Evolutionary conservation across 2,113 vertebrate genomes (phyloP).

Genomic region (Nansenia antarctica): DNA sequence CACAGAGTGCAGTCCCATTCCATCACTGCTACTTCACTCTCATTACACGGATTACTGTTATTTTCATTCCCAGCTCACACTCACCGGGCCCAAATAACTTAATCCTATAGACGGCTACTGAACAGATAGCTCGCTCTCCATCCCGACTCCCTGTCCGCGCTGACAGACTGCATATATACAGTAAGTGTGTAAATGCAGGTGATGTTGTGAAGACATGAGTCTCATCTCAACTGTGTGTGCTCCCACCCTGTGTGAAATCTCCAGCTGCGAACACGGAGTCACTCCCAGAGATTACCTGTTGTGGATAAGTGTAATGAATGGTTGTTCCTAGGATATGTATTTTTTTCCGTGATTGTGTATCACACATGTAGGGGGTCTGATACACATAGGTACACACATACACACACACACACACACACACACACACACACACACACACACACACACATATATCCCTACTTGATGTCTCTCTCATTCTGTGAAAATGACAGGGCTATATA

Average conservation of each 20-base stretch:
- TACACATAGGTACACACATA: neutral
- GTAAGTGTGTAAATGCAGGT: neutral
- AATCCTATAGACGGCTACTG: slow-evolving; percentile 19
- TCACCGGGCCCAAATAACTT: slow-evolving; percentile 19
- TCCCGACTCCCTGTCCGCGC: slow-evolving; percentile 39
- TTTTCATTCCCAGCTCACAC: slow-evolving; percentile 4
- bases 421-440: neutral
- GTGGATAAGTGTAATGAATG: slow-evolving; percentile 37
- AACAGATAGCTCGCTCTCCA: slow-evolving; percentile 52
- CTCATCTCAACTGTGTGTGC: slow-evolving; percentile 24
- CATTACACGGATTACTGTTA: slow-evolving; percentile 42
- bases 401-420: neutral
- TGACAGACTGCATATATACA: neutral
- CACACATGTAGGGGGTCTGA: slow-evolving; percentile 17
- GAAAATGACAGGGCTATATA: neutral
- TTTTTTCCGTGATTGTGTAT: neutral
- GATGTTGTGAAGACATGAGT: slow-evolving; percentile 33
- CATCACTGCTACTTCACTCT: slow-evolving; percentile 29
- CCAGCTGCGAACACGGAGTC: slow-evolving; percentile 25
- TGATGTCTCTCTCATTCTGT: slow-evolving; percentile 2
- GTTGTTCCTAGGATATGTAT: slow-evolving; percentile 24
- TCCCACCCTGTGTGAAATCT: slow-evolving; percentile 14
- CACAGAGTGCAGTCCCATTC: neutral
- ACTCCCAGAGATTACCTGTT: neutral
- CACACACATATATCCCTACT: neutral